A percentile compares a stretch with the other conserved stretches of the same genome.
phyloP scores from a whole-genome alignment of 2,113 vertebrate genomes.

The Chlorocebus sabaeus region DNA sequence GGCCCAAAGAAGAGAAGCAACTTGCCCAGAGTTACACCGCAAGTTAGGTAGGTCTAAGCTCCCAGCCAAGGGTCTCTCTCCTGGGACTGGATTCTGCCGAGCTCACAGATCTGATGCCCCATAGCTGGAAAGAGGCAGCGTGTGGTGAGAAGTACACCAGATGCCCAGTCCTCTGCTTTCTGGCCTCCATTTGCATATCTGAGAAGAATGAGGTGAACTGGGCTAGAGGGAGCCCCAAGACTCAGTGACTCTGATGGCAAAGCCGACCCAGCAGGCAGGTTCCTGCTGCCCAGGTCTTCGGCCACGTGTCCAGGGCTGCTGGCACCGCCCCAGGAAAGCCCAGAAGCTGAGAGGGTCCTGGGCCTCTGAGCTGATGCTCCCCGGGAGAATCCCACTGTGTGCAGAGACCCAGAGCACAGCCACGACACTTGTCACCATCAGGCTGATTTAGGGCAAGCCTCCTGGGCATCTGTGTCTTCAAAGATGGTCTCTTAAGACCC shows the following conservation, averaged over 20 bases:
- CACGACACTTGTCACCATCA: background rate
- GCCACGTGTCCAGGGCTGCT: accelerated
- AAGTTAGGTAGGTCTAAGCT: background rate
- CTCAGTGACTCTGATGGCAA: background rate
- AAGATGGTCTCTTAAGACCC: background rate
- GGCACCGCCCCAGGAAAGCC: background rate
- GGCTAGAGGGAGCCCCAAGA: background rate
- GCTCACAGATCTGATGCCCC: background rate
- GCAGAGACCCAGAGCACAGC: background rate
- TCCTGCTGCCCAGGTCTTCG: background rate
- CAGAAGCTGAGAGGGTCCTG: background rate
- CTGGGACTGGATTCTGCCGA: accelerated
- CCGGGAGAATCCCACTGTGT: too few relatives aligned
- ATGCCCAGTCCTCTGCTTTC: background rate
- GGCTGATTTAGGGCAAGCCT: background rate
- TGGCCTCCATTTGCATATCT: background rate
- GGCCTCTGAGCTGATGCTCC: background rate
- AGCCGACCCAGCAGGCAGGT: background rate
- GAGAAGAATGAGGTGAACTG: background rate
- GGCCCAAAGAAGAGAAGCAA: background rate
- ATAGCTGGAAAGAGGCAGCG: accelerated
- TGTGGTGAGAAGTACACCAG: background rate
- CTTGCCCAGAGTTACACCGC: background rate
- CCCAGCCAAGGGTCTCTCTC: background rate
- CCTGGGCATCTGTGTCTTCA: background rate